phyloP scores from a whole-genome alignment of 2,113 vertebrate species.

The Spermophilus dauricus region DNA sequence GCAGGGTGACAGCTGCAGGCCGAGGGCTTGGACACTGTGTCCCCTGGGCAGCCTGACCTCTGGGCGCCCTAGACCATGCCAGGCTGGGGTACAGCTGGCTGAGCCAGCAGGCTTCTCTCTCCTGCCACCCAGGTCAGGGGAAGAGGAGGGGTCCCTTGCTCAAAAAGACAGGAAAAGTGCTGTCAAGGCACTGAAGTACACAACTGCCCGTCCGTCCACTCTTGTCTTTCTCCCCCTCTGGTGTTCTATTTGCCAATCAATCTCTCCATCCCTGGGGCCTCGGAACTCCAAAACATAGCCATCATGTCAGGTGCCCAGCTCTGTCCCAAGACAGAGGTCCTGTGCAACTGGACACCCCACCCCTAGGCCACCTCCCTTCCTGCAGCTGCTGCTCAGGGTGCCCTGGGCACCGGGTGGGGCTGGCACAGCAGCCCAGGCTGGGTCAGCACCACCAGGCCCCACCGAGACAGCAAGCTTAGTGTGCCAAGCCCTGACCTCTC shows the following conservation, averaged over 20 bases:
- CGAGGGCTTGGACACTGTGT: neutral
- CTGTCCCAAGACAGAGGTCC: neutral
- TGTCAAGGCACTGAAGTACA: neutral
- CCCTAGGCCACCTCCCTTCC: neutral
- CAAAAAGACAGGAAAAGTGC: neutral
- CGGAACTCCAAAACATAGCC: neutral
- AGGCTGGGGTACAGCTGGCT: neutral
- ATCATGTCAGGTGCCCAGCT: neutral
- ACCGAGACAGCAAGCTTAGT: neutral
- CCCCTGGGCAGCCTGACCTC: neutral
- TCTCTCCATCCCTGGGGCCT: neutral
- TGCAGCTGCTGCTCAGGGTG: neutral
- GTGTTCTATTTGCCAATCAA: neutral
- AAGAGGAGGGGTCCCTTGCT: neutral
- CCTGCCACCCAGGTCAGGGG: no score
- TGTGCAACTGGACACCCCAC: neutral
- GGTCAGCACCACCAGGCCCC: neutral
- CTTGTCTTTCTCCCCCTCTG: neutral
- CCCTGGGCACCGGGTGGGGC: neutral
- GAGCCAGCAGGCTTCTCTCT: neutral
- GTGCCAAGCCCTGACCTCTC: neutral
- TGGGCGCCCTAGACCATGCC: neutral
- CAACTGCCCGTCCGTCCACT: neutral
- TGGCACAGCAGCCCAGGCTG: neutral
- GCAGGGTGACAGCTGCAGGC: neutral